These are phyloP conservation scores for Enteromius anoplus DNA, from an alignment of 2,797 vertebrate species.

Conservation along the genomic window DNA sequence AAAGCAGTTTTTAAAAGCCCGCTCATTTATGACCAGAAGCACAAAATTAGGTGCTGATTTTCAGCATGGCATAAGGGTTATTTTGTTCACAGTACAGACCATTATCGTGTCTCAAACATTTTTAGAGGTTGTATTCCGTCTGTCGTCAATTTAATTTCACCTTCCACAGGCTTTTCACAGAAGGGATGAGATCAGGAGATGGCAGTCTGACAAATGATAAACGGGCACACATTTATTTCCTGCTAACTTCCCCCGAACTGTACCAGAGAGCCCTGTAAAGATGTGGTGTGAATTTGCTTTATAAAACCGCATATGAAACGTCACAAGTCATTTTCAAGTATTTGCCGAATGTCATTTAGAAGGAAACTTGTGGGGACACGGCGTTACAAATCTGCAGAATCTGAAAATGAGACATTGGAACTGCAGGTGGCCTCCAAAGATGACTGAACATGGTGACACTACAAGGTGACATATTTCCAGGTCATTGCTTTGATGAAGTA, in stretches of 20 bases:
- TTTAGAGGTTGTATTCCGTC: not conserved
- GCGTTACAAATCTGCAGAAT: conserved; percentile 40
- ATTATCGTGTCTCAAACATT: not conserved
- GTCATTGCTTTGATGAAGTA: conserved; percentile 58
- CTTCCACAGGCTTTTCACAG: conserved; percentile 57
- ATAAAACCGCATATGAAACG: conserved; percentile 16
- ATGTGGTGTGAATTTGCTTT: conserved; percentile 16
- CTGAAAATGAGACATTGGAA: conserved; percentile 43
- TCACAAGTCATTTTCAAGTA: conserved; percentile 19
- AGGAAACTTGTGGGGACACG: conserved; percentile 23
- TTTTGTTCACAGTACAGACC: not conserved
- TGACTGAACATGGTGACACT: conserved; percentile 45
- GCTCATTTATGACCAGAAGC: not conserved
- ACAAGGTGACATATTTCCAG: conserved; percentile 51
- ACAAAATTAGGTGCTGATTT: not conserved
- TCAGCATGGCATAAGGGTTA: not conserved
- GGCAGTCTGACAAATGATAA: conserved; percentile 36
- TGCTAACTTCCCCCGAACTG: conserved; percentile 7
- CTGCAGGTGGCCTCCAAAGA: conserved; percentile 41
- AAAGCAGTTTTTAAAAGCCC: not conserved
- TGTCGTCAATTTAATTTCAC: conserved; percentile 38
- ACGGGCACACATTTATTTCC: conserved; percentile 25
- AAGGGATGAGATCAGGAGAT: conserved; percentile 27
- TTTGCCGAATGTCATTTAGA: conserved; percentile 16
- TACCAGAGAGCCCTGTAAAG: not conserved